Conservation (phyloP, 2,113 vertebrate species). For the Saccopteryx leptura region DNA sequence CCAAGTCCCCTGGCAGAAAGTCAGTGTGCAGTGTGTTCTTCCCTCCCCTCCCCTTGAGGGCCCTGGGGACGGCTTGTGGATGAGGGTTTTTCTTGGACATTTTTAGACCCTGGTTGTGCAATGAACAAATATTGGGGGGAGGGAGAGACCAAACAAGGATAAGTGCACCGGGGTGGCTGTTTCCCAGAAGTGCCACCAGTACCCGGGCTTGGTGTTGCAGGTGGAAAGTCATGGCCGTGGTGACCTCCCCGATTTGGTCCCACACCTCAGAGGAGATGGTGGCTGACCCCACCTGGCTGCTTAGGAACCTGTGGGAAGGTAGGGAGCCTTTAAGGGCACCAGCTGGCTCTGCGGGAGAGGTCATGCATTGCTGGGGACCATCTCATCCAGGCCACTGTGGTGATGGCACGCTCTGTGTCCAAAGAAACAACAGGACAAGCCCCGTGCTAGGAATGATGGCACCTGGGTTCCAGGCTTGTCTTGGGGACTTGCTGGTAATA, state of each 20-base stretch:
- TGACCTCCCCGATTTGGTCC: constrained; percentile 87
- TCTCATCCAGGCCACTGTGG: neutral
- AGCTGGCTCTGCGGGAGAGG: neutral
- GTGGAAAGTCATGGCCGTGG: constrained; percentile 90
- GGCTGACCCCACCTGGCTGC: constrained; percentile 91
- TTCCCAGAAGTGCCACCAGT: neutral
- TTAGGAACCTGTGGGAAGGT: constrained; percentile 87
- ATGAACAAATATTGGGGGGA: neutral
- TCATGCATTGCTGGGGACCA: neutral
- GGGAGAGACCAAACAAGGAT: neutral
- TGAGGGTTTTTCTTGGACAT: neutral
- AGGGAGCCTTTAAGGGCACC: neutral
- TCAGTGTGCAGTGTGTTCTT: neutral
- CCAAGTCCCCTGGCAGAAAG: neutral
- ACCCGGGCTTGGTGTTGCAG: constrained; percentile 91
- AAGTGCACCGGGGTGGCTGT: neutral
- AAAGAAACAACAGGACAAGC: neutral
- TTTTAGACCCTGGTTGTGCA: neutral
- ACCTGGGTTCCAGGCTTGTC: neutral
- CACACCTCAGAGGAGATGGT: constrained; percentile 92
- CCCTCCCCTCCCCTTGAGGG: neutral
- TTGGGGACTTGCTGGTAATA: neutral
- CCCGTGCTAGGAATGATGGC: neutral
- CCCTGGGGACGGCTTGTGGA: neutral
- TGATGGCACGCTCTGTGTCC: neutral